phyloP scores from a whole-genome alignment of 2,797 vertebrate genomes.

The Fratercula arctica region DNA sequence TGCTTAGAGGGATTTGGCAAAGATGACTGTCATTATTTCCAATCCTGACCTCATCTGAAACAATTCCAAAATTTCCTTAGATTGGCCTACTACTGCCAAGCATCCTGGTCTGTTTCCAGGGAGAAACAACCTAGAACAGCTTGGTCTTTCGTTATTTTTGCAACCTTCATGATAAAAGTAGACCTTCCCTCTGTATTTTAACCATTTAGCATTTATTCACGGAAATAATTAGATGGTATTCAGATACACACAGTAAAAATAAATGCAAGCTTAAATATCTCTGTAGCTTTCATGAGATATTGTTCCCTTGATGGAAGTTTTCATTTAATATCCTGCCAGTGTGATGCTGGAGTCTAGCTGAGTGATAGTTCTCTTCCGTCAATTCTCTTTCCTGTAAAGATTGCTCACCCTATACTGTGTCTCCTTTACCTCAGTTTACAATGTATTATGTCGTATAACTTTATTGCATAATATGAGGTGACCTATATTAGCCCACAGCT shows the following conservation, averaged over 20 bases:
- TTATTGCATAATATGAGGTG: not conserved
- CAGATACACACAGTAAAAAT: not conserved
- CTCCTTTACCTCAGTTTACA: not conserved
- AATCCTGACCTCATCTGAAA: conserved; percentile 49
- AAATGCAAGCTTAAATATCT: not conserved
- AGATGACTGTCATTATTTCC: conserved; percentile 26
- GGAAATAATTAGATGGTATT: not conserved
- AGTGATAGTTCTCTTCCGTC: not conserved
- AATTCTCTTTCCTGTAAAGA: not conserved
- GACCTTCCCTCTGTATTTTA: not conserved
- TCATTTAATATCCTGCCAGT: not conserved
- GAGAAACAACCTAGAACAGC: not conserved
- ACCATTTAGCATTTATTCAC: not conserved
- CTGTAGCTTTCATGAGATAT: not conserved
- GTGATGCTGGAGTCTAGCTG: not conserved
- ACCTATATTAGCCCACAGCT: not conserved
- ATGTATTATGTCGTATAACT: not conserved
- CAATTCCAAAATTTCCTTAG: conserved; percentile 14
- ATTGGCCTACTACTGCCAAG: not conserved
- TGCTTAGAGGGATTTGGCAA: conserved; percentile 47
- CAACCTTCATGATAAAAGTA: not conserved
- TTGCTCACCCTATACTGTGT: not conserved
- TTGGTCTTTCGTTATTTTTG: not conserved
- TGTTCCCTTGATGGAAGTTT: not conserved
- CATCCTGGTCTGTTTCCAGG: not conserved